A percentile compares a stretch with the other conserved stretches of the same genome.
phyloP scores from a whole-genome alignment of 2,888 invertebrate genomes.

The Heliconius ethilla region DNA sequence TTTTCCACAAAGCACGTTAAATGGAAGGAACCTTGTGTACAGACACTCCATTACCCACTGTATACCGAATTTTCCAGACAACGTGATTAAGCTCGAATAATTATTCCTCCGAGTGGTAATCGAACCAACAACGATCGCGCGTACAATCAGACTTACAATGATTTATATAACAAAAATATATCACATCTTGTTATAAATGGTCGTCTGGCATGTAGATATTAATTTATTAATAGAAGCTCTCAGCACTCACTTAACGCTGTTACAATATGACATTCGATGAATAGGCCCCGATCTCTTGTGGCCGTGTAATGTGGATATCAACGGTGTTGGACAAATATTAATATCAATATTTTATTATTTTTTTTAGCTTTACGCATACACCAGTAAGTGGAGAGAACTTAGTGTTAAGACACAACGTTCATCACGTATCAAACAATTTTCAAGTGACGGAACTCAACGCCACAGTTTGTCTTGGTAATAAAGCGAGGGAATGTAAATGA shows the following conservation, averaged over 20 bases:
- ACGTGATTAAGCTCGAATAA: no score
- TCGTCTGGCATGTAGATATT: conserved; percentile 9
- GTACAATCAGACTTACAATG: background rate
- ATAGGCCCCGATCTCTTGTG: conserved; percentile 16
- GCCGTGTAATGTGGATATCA: conserved; percentile 3
- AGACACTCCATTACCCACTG: no score
- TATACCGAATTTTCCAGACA: no score
- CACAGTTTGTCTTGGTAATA: background rate
- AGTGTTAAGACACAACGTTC: no score
- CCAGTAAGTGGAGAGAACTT: no score
- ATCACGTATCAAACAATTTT: background rate
- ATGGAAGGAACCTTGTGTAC: no score
- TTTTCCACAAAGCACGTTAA: no score
- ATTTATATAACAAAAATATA: conserved; percentile 1
- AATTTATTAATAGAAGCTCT: conserved; percentile 22
- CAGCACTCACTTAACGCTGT: conserved; percentile 22
- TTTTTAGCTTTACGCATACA: no score
- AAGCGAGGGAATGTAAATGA: background rate
- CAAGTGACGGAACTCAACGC: background rate
- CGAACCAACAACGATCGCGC: background rate
- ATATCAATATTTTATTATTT: background rate
- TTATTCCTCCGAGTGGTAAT: background rate
- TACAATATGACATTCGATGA: conserved; percentile 17
- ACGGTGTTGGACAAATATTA: background rate
- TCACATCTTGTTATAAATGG: background rate